Evolutionary conservation across 1,140 invertebrate genomes (phyloP).

Genomic region (Drosophila ambigua): DNA sequence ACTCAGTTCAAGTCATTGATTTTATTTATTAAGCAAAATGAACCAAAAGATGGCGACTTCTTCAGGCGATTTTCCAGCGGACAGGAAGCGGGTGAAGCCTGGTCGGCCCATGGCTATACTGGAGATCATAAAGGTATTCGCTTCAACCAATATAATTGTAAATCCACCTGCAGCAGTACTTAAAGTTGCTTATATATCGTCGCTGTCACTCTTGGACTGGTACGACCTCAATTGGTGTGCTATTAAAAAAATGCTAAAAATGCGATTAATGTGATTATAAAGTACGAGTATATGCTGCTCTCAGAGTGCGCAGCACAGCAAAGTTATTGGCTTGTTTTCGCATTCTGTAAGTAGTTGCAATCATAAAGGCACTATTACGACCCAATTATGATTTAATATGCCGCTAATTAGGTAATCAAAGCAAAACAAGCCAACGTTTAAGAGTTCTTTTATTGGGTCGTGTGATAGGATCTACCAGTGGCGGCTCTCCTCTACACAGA

Average conservation of each 20-base stretch:
- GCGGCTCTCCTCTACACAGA: constrained; percentile 5
- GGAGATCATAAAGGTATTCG: constrained; percentile 42
- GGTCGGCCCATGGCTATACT: constrained; percentile 11
- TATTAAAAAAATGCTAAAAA: constrained; percentile 43
- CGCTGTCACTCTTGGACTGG: constrained; percentile 22
- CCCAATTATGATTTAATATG: constrained; percentile 71
- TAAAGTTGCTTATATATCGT: constrained; percentile 4
- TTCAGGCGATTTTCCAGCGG: not conserved
- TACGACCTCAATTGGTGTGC: constrained; percentile 60
- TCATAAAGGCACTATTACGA: constrained; percentile 56
- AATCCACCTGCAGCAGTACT: constrained; percentile 13
- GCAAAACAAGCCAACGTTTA: constrained; percentile 35
- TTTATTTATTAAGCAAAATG: not conserved
- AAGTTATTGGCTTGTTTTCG: constrained; percentile 63
- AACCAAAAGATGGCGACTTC: constrained; percentile 4
- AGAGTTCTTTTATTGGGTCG: constrained; percentile 46
- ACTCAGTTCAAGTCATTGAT: constrained; percentile 1
- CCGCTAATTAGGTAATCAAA: constrained; percentile 64
- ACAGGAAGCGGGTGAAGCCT: constrained; percentile 9
- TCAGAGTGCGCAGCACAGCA: constrained; percentile 45
- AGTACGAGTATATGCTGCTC: constrained; percentile 63
- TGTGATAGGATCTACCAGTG: constrained; percentile 23
- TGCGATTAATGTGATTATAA: constrained; percentile 40
- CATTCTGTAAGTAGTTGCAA: constrained; percentile 42
- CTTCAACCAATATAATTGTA: not conserved